Conservation (phyloP, 1,140 invertebrate genomes). For the Metopolophium dirhodum region DNA sequence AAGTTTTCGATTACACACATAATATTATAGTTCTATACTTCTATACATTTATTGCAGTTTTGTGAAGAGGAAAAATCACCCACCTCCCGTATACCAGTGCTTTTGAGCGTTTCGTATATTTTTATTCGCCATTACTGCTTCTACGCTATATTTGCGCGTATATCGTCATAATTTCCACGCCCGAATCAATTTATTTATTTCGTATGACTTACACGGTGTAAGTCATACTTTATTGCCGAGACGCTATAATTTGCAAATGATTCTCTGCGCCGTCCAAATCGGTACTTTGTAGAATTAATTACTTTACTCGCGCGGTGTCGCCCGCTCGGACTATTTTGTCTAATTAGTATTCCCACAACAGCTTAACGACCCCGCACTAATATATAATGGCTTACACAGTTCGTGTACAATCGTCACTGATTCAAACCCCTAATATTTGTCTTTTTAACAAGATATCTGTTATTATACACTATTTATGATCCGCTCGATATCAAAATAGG, state of each 20-base stretch:
- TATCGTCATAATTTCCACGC: background rate
- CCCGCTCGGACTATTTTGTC: constrained; percentile 4
- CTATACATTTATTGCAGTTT: background rate
- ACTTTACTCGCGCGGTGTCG: background rate
- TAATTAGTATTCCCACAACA: constrained; percentile 29
- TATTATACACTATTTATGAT: background rate
- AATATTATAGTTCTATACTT: constrained; percentile 8
- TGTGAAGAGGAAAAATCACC: constrained; percentile 12
- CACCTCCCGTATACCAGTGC: background rate
- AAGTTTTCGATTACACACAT: constrained; percentile 21
- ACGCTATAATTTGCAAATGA: constrained; percentile 4
- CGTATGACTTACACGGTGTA: background rate
- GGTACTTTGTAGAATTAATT: constrained; percentile 37
- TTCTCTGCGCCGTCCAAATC: background rate
- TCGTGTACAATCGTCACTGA: background rate
- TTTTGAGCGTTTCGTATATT: background rate
- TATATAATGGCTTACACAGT: constrained; percentile 8
- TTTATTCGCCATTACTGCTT: background rate
- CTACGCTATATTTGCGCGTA: background rate
- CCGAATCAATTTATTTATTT: constrained; percentile 37
- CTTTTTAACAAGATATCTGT: constrained; percentile 2
- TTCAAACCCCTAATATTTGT: background rate
- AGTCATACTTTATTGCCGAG: background rate
- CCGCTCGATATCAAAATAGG: background rate
- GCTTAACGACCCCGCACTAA: constrained; percentile 28